A percentile compares a stretch with the other conserved stretches of the same genome.
Conservation (phyloP, 2,113 vertebrate species). For the Odocoileus hemionus region DNA sequence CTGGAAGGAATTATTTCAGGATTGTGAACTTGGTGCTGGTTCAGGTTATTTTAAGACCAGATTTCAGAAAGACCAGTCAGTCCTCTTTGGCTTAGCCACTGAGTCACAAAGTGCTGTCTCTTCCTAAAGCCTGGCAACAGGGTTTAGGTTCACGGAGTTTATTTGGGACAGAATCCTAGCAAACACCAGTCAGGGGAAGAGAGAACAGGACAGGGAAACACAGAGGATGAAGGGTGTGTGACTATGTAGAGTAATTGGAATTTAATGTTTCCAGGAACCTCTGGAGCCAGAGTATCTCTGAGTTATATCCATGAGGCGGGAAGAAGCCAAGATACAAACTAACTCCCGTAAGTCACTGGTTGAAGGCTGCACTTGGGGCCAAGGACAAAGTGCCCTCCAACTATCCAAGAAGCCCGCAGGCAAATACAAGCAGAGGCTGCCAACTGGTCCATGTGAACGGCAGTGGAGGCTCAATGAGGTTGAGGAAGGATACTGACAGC, state of each 20-base stretch:
- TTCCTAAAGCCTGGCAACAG: not conserved
- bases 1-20: not conserved
- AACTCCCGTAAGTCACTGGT: not conserved
- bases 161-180: not conserved
- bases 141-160: not conserved
- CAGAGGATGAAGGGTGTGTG: not conserved
- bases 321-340: not conserved
- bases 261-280: not conserved
- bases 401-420: not conserved
- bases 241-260: not conserved
- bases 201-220: not conserved
- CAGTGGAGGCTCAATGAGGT: not conserved
- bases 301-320: not conserved
- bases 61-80: not conserved
- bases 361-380: not conserved
- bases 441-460: rapidly evolving
- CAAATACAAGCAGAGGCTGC: not conserved
- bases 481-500: not conserved
- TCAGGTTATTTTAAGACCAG: not conserved
- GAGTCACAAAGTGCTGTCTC: not conserved
- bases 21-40: not conserved
- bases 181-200: not conserved
- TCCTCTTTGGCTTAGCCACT: not conserved
- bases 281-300: not conserved
- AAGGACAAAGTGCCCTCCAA: not conserved